phyloP scores from a whole-genome alignment of 2,113 vertebrate genomes.

The Pteropus alecto region DNA sequence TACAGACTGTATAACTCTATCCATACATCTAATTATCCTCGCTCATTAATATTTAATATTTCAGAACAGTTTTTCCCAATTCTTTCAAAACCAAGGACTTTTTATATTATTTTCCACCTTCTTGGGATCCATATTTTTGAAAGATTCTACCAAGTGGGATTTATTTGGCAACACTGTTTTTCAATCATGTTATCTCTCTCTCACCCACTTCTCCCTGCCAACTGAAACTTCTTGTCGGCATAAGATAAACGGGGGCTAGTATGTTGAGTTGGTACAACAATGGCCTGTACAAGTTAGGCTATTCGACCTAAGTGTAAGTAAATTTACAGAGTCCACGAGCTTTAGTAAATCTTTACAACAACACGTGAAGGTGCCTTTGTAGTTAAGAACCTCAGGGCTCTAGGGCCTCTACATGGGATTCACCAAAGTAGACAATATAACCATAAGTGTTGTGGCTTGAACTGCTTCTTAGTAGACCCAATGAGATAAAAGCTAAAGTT shows the following conservation, averaged over 20 bases:
- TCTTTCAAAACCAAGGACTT: not conserved
- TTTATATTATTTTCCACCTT: not conserved
- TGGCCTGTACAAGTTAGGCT: not conserved
- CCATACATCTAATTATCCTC: not conserved
- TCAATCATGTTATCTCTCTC: not conserved
- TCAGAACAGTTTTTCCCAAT: not conserved
- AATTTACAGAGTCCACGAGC: not conserved
- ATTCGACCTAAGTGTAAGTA: not conserved
- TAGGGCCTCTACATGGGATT: not conserved
- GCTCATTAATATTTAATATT: conserved; percentile 4
- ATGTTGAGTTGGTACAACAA: not conserved
- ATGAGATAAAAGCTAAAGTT: not conserved
- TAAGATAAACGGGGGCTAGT: not conserved
- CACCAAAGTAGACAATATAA: not conserved
- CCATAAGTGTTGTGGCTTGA: not conserved
- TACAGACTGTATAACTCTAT: not conserved
- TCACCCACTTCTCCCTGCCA: not conserved
- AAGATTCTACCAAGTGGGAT: not conserved
- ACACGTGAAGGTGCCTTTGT: not conserved
- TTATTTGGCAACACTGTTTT: not conserved
- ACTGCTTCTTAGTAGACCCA: not conserved
- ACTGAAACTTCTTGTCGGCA: not conserved
- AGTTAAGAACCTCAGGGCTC: not conserved
- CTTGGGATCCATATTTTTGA: not conserved
- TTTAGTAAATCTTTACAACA: not conserved